A percentile compares a stretch with the other conserved stretches of the same genome.
Evolutionary conservation across 2,113 vertebrate genomes (phyloP).

Genomic region (Leptocoma aspasia): DNA sequence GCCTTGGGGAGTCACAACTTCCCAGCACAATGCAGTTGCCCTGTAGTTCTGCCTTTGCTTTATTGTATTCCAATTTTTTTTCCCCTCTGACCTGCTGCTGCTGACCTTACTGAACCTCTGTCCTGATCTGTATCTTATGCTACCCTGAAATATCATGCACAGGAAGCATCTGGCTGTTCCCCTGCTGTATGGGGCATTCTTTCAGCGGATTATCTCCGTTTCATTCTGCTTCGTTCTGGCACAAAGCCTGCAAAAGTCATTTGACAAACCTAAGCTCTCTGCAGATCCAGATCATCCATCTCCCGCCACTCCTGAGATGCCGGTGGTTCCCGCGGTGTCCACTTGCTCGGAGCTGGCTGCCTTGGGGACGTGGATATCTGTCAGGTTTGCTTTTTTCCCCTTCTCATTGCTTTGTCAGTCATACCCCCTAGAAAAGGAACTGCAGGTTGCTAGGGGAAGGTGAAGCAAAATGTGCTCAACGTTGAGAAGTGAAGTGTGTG

Average conservation of each 20-base stretch:
- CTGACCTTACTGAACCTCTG: background rate
- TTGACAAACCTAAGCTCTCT: background rate
- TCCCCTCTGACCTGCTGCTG: background rate
- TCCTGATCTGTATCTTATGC: background rate
- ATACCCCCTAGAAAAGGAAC: background rate
- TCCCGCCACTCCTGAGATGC: rapidly evolving
- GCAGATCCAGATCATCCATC: background rate
- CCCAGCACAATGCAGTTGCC: background rate
- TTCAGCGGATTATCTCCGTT: background rate
- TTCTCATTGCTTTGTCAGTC: background rate
- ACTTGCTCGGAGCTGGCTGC: background rate
- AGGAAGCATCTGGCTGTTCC: conserved; percentile 34
- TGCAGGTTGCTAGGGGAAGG: background rate
- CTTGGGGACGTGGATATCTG: rapidly evolving
- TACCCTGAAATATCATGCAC: background rate
- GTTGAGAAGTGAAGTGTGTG: background rate
- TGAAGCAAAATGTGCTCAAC: background rate
- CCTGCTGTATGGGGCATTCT: background rate
- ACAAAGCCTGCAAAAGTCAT: conserved; percentile 14
- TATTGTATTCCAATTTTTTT: background rate
- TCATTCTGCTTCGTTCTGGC: background rate
- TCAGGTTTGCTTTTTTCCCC: background rate
- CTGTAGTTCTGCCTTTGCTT: background rate
- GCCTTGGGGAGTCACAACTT: background rate
- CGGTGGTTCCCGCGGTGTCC: background rate